Evolutionary conservation across 1,140 invertebrate genomes (phyloP), one percentile per base, ranked within the genome.

Genomic region (Rhizoglyphus robini): DNA sequence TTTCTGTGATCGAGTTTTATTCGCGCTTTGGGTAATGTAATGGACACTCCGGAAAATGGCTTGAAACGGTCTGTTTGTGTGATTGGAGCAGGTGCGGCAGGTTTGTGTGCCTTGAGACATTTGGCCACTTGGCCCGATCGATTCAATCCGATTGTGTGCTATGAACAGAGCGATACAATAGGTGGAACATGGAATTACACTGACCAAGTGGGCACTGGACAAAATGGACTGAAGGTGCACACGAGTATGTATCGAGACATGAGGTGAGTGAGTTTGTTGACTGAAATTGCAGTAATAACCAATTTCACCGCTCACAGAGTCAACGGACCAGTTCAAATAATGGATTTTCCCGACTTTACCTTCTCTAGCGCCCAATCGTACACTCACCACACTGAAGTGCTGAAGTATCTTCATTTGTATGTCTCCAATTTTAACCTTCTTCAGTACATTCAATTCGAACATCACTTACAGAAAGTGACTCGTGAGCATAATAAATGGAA

Each of bases 141-240:
- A 38, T 80, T 81, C 68, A 72, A 78, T 57, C 81, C 80, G 64
- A 77, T 76, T 0, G 77, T 85, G n/a, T 25, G 23, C 20, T 84
- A 84, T 72, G 86, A 90, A 71, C 84, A 90, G 74, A 81, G 81
- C 0, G 74, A 80, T 25, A 72, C 81, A 69, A 78, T 93, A 51
- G 91, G 90, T n/a, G 91, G 91, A 23, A 79, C 88, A 11, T 92
- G 88, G 88, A 83, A 88, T 0, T 95, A 90, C 72, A 83, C 80
- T 13, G 82, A 87, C n/a, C 71, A 79, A 29, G 76, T 77, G 11
- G 82, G 81, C 1, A 70, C 74, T 0, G 85, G 88, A 73, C 76
- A 82, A 68, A 83, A 86, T 75, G 86, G 86, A 5, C 76, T 88
- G 30, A 86, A 88, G 1, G 83, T 92, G 47, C 88, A 91, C 73